Percentiles rank a stretch among this genome's conserved stretches.
These are phyloP conservation scores for human (Homo sapiens) DNA, from an alignment of 2,113 vertebrate species.

Conservation along the genomic window GRCh38 chr1:46455501-46456000, in stretches of 20 bases:
- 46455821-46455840: neutral
- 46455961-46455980: conserved; percentile 94
- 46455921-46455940: conserved; percentile 75
- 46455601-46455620: too few species aligned
- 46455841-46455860: conserved; percentile 5
- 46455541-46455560: neutral
- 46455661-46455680: conserved; percentile 34
- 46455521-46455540: neutral
- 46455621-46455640: neutral
- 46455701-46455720: conserved; percentile 41
- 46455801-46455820: neutral
- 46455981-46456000: conserved; percentile 96
- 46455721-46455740: conserved; percentile 53
- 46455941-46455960: conserved; percentile 89
- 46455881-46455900: conserved; percentile 21
- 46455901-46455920: conserved; percentile 45
- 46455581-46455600: neutral
- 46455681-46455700: conserved; percentile 2
- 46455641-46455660: neutral
- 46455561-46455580: neutral
- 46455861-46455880: conserved; percentile 2
- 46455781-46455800: neutral
- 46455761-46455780: conserved; percentile 44
- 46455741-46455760: neutral
- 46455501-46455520: neutral